phyloP scores from a whole-genome alignment of 2,113 vertebrate genomes.

The Sterna hirundo region DNA sequence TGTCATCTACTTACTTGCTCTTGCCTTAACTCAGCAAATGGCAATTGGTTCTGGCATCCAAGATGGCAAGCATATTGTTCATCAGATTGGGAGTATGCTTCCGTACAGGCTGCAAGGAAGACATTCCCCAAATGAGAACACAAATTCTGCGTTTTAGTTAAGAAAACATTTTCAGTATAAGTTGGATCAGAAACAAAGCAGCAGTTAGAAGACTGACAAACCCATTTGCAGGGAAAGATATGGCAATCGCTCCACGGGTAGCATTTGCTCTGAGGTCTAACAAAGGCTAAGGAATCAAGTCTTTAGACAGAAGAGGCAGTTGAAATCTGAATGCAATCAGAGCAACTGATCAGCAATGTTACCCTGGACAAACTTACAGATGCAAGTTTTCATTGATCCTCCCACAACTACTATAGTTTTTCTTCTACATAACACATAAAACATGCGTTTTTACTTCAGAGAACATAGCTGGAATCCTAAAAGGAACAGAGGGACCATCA shows the following conservation, averaged over 20 bases:
- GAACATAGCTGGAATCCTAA: not conserved
- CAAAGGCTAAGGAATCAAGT: not conserved
- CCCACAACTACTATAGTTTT: not conserved
- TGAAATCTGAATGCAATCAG: not conserved
- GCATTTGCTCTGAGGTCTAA: not conserved
- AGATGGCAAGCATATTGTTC: slow-evolving; percentile 94
- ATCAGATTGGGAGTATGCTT: slow-evolving; percentile 90
- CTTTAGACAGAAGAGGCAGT: not conserved
- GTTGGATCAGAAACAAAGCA: slow-evolving; percentile 48
- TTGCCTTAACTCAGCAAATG: slow-evolving; percentile 88
- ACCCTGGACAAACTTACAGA: not conserved
- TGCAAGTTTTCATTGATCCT: not conserved
- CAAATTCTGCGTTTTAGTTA: slow-evolving; percentile 33
- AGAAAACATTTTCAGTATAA: slow-evolving; percentile 19
- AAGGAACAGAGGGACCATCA: not conserved
- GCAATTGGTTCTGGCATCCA: slow-evolving; percentile 93
- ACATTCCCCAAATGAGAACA: slow-evolving; percentile 41
- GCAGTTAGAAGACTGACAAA: not conserved
- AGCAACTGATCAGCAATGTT: not conserved
- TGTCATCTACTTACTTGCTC: slow-evolving; percentile 85
- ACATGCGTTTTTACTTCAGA: not conserved
- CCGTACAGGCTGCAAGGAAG: slow-evolving; percentile 86
- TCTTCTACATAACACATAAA: not conserved
- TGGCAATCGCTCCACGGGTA: not conserved
- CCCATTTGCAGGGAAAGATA: not conserved